These are phyloP conservation scores for Polydrusus cervinus DNA, from an alignment of 2,888 invertebrate genomes.

Conservation along the genomic window DNA sequence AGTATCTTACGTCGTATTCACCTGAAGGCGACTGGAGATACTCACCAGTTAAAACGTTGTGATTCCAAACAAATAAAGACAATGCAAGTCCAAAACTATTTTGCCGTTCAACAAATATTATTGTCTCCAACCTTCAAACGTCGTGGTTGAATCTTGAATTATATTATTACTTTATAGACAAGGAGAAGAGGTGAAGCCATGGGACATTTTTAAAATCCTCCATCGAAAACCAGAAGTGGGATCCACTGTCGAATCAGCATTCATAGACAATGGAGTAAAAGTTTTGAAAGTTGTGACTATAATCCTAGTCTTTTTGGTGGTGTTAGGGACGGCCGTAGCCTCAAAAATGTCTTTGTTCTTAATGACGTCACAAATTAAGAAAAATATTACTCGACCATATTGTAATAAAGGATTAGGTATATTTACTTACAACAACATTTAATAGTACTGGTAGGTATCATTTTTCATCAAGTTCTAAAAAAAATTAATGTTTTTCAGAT, in stretches of 20 bases:
- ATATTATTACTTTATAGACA: constrained; percentile 46
- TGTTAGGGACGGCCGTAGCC: constrained; percentile 79
- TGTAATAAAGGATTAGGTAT: constrained; percentile 75
- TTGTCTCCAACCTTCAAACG: too few species aligned
- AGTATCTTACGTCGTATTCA: too few species aligned
- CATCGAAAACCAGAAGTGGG: constrained; percentile 80
- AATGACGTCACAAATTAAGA: constrained; percentile 81
- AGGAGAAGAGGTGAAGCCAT: constrained; percentile 66
- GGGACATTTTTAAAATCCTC: constrained; percentile 87
- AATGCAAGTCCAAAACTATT: too few species aligned
- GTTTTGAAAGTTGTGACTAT: constrained; percentile 81
- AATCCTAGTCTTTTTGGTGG: constrained; percentile 78
- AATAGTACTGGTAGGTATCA: too few species aligned
- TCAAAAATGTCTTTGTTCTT: constrained; percentile 85
- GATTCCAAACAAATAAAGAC: too few species aligned
- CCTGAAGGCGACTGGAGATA: too few species aligned
- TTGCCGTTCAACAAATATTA: too few species aligned
- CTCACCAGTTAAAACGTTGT: too few species aligned
- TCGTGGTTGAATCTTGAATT: too few species aligned
- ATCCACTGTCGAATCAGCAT: constrained; percentile 78
- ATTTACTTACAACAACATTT: too few species aligned
- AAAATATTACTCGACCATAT: constrained; percentile 74
- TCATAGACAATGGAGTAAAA: constrained; percentile 78
- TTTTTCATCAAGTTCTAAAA: neutral
- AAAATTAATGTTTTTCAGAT: constrained; percentile 68